These are phyloP conservation scores for Diploscapter pachys DNA, from an alignment of 1,140 invertebrate species.

Conservation along the genomic window DNA sequence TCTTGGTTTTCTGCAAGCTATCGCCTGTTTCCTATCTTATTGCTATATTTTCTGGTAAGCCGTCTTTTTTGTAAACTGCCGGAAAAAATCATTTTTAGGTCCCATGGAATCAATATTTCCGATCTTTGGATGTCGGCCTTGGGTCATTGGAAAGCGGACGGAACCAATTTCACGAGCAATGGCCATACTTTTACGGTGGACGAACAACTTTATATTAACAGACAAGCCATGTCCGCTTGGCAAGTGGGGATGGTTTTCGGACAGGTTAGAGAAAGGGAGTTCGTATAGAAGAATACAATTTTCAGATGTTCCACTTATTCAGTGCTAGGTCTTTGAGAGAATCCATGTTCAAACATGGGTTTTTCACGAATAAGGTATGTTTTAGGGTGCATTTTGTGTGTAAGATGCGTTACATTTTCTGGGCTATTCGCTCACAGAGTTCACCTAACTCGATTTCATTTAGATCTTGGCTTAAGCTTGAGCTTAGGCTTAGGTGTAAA, in stretches of 20 bases:
- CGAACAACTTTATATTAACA: constrained; percentile 39
- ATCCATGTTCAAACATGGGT: no score
- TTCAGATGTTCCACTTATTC: no score
- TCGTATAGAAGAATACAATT: no score
- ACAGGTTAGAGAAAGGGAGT: constrained; percentile 19
- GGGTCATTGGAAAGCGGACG: constrained; percentile 33
- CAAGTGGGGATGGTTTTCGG: constrained; percentile 52
- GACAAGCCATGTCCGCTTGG: constrained; percentile 46
- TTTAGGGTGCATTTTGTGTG: no score
- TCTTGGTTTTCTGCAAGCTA: constrained; percentile 38
- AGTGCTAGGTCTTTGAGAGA: no score
- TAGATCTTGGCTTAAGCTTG: no score
- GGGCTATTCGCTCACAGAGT: no score
- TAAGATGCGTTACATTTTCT: no score
- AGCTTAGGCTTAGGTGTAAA: no score
- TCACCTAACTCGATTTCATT: no score
- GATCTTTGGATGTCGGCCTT: constrained; percentile 11
- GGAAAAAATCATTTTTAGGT: constrained; percentile 10
- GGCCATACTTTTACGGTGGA: constrained; percentile 34
- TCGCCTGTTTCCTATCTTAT: constrained; percentile 45
- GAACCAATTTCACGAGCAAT: constrained; percentile 32
- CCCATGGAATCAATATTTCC: constrained; percentile 11
- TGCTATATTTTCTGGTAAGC: constrained; percentile 44
- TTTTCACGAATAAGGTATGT: no score
- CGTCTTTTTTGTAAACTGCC: neutral